Evolutionary conservation across 2,888 invertebrate species (phyloP).

Genomic region (Torymus texanus): DNA sequence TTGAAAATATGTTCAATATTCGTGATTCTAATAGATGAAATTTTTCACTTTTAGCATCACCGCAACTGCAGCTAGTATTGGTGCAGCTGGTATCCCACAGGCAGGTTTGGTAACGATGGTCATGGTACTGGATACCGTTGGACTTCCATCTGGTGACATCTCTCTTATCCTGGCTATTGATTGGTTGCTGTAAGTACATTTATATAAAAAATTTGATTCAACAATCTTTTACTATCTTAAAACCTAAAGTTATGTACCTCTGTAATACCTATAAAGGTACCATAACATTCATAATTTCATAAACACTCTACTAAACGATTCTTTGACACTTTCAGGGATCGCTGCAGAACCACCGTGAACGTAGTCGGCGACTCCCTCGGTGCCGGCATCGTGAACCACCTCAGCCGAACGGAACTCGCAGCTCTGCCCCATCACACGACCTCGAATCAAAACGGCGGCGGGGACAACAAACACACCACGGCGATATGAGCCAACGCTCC

Average conservation of each 20-base stretch:
- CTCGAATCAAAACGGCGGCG: slow-evolving; percentile 61
- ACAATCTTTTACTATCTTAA: too few relatives aligned
- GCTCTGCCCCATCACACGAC: slow-evolving; percentile 66
- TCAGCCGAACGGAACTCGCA: slow-evolving; percentile 77
- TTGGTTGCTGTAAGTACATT: slow-evolving; percentile 81
- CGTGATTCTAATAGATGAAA: too few relatives aligned
- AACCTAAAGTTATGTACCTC: too few relatives aligned
- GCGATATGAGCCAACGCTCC: slow-evolving; percentile 69
- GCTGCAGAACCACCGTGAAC: slow-evolving; percentile 79
- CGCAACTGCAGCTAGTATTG: slow-evolving; percentile 87
- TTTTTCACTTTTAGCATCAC: slow-evolving; percentile 76
- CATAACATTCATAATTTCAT: too few relatives aligned
- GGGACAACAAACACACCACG: slow-evolving; percentile 70
- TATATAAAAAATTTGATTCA: not conserved
- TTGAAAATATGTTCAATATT: too few relatives aligned
- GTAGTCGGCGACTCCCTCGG: slow-evolving; percentile 84
- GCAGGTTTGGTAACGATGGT: slow-evolving; percentile 88
- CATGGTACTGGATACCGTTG: slow-evolving; percentile 83
- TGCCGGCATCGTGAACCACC: slow-evolving; percentile 81
- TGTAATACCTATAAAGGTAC: too few relatives aligned
- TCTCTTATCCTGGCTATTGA: slow-evolving; percentile 82
- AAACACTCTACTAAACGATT: too few relatives aligned
- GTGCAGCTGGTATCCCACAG: slow-evolving; percentile 88
- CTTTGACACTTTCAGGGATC: slow-evolving; percentile 71
- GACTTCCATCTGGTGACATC: slow-evolving; percentile 82